A percentile compares a stretch with the other conserved stretches of the same genome.
Evolutionary conservation across 2,888 invertebrate genomes (phyloP).

Genomic region (Helobdella robusta): DNA sequence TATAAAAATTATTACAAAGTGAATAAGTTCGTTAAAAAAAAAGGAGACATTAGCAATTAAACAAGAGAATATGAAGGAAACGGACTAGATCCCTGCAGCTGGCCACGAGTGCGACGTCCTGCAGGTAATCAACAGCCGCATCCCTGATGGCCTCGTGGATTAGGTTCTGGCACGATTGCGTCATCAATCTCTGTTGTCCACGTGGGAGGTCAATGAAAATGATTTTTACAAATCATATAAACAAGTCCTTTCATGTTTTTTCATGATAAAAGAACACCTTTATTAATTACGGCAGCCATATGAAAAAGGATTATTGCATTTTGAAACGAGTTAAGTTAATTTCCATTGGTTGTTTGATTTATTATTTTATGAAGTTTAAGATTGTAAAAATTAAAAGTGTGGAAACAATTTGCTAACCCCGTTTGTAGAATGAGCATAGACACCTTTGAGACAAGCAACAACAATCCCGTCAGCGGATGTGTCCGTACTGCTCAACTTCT

Average conservation of each 20-base stretch:
- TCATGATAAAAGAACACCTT: neutral
- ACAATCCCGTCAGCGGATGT: conserved; percentile 70
- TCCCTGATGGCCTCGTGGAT: conserved; percentile 72
- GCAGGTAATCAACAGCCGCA: conserved; percentile 77
- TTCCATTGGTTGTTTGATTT: too few species aligned
- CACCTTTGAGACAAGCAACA: conserved; percentile 66
- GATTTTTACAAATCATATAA: neutral
- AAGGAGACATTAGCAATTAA: neutral
- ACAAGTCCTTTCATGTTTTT: neutral
- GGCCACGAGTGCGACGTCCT: conserved; percentile 74
- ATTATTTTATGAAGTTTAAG: neutral
- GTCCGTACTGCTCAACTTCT: conserved; percentile 29
- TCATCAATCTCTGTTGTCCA: too few species aligned
- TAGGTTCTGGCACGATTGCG: conserved; percentile 69
- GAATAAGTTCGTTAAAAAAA: neutral
- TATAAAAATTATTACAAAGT: too few species aligned
- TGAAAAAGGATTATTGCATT: too few species aligned
- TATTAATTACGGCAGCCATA: too few species aligned
- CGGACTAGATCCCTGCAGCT: conserved; percentile 61
- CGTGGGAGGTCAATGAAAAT: too few species aligned
- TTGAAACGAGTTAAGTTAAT: too few species aligned
- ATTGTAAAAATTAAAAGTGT: neutral
- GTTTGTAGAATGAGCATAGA: conserved; percentile 37
- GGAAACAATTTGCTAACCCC: neutral
- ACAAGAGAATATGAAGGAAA: neutral